A percentile compares a stretch with the other conserved stretches of the same genome.
Evolutionary conservation across 1,140 invertebrate species (phyloP).

Genomic region (Leucophenga varia): DNA sequence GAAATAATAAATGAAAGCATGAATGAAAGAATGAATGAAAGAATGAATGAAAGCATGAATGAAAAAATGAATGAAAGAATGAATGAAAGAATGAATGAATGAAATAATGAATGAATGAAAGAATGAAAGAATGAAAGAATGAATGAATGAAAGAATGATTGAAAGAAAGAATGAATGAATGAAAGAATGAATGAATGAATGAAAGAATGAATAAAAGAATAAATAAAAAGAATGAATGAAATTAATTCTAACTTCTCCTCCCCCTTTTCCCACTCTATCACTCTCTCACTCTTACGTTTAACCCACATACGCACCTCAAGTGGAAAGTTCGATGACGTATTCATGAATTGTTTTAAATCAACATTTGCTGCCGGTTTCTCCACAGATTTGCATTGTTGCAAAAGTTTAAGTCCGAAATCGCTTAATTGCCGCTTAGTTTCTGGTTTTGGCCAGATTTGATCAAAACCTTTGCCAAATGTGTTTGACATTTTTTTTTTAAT

Average conservation of each 20-base stretch:
- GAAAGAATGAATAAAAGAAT: too few species aligned
- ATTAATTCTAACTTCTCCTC: too few species aligned
- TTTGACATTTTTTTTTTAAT: constrained; percentile 2
- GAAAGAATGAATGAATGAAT: too few species aligned
- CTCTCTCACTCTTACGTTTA: too few species aligned
- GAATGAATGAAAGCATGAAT: not conserved
- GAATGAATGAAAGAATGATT: not conserved
- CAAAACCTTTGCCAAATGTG: constrained; percentile 15
- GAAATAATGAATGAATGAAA: not conserved
- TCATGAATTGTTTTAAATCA: constrained; percentile 13
- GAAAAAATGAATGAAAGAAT: not conserved
- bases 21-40: not conserved
- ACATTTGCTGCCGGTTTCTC: constrained; percentile 9
- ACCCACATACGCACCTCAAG: constrained; percentile 13
- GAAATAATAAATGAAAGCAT: not conserved
- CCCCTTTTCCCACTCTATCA: too few species aligned
- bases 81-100: not conserved
- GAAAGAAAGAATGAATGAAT: too few species aligned
- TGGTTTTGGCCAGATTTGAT: constrained; percentile 15
- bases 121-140: not conserved
- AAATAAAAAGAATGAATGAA: too few species aligned
- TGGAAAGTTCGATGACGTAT: constrained; percentile 17
- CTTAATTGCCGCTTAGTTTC: constrained; percentile 5
- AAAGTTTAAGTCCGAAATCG: constrained; percentile 12
- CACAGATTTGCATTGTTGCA: constrained; percentile 10